Percentiles rank a stretch among this genome's conserved stretches.
Evolutionary conservation across 2,888 invertebrate species (phyloP).

Genomic region (Odontocolon sp.): DNA sequence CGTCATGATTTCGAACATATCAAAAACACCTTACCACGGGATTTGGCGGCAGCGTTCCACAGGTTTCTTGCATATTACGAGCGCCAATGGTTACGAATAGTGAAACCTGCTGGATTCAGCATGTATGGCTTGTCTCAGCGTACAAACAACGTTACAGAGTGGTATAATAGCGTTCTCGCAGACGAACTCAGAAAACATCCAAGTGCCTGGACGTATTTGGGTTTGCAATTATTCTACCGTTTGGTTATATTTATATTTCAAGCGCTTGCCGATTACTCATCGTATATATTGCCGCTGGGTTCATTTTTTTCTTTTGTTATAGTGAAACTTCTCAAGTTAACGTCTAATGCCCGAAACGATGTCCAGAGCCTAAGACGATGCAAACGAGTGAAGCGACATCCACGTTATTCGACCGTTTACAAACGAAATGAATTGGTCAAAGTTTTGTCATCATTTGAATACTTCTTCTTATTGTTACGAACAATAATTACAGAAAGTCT

Average conservation of each 20-base stretch:
- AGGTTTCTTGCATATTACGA: conserved; percentile 20
- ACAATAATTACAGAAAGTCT: no score
- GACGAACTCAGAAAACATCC: neutral
- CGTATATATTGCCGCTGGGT: no score
- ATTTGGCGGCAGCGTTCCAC: neutral
- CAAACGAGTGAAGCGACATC: conserved; percentile 23
- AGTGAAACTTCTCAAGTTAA: conserved; percentile 22
- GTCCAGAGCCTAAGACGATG: neutral
- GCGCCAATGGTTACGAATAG: conserved; percentile 38
- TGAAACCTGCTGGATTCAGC: conserved; percentile 46
- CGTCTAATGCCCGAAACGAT: conserved; percentile 11
- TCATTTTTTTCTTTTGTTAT: neutral
- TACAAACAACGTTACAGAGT: conserved; percentile 42
- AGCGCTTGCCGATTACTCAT: no score
- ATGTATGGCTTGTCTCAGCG: conserved; percentile 28
- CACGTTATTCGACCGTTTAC: neutral
- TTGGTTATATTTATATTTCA: neutral
- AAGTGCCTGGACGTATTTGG: conserved; percentile 10
- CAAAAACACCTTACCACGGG: conserved; percentile 1
- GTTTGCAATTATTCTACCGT: neutral
- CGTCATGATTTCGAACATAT: neutral
- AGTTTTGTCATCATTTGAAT: conserved; percentile 14
- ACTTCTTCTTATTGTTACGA: neutral
- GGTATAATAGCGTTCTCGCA: neutral
- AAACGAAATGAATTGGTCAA: neutral